Percentiles rank a stretch among this genome's conserved stretches.
phyloP scores from a whole-genome alignment of 2,888 invertebrate genomes.

The Amphiduros pacificus region DNA sequence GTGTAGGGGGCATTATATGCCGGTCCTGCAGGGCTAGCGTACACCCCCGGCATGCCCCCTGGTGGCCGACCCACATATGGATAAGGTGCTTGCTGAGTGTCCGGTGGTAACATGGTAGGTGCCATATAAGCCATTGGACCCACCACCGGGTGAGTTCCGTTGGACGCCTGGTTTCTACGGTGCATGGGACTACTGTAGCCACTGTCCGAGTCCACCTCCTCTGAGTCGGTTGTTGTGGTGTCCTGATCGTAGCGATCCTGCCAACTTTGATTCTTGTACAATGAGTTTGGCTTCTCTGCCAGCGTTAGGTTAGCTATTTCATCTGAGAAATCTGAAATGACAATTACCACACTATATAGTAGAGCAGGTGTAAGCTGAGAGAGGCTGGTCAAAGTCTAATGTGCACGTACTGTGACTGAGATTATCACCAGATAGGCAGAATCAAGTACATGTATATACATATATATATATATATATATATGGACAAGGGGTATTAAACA shows the following conservation, averaged over 20 bases:
- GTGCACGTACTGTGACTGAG: background rate
- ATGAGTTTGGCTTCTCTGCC: conserved; percentile 43
- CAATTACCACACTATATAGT: background rate
- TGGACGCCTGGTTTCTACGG: conserved; percentile 43
- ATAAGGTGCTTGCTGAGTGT: too few relatives aligned
- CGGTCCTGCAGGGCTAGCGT: too few relatives aligned
- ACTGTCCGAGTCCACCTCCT: conserved; percentile 46
- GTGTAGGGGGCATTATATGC: too few relatives aligned
- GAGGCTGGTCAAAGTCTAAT: background rate
- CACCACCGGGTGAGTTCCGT: conserved; percentile 33
- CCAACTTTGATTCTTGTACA: conserved; percentile 31
- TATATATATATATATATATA: too few relatives aligned
- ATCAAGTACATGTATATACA: background rate
- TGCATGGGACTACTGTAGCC: conserved; percentile 52
- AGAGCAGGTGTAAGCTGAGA: background rate
- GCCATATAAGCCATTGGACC: too few relatives aligned
- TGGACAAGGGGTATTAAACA: too few relatives aligned
- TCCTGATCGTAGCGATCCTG: conserved; percentile 16
- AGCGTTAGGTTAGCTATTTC: conserved; percentile 45
- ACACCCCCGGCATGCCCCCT: too few relatives aligned
- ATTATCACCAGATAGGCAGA: background rate
- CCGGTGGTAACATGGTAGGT: too few relatives aligned
- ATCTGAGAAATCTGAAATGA: conserved; percentile 48
- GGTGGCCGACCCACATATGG: too few relatives aligned
- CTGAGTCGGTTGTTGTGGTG: conserved; percentile 24